Conservation (phyloP, 2,888 invertebrate genomes). For the Mythimna ferrago region DNA sequence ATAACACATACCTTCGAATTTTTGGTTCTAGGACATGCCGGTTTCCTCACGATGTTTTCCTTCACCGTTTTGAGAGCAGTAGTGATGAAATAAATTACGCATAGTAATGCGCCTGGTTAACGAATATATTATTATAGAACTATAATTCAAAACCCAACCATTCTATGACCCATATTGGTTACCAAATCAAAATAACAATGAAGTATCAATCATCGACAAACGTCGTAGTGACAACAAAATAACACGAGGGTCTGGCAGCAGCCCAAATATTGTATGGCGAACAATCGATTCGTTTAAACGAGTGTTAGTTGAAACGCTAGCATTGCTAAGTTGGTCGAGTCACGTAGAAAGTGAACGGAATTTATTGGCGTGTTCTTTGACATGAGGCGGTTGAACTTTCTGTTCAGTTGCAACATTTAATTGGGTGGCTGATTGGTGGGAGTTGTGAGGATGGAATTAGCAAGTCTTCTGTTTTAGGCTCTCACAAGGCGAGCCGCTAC, state of each 20-base stretch:
- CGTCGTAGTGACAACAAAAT: conserved; percentile 58
- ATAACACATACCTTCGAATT: too few relatives aligned
- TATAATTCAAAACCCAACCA: conserved; percentile 35
- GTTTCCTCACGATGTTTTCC: too few relatives aligned
- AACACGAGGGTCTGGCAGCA: conserved; percentile 55
- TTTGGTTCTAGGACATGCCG: too few relatives aligned
- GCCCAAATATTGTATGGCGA: conserved; percentile 61
- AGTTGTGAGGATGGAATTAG: neutral
- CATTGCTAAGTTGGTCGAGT: conserved; percentile 36
- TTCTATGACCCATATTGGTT: conserved; percentile 56
- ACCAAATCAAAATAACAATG: conserved; percentile 62
- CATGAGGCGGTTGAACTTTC: conserved; percentile 52
- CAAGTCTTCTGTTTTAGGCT: neutral
- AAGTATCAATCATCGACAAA: conserved; percentile 56
- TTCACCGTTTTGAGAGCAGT: too few relatives aligned
- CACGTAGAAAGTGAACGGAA: conserved; percentile 64
- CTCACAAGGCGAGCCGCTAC: neutral
- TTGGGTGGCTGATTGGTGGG: conserved; percentile 15
- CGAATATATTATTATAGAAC: neutral
- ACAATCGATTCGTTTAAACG: conserved; percentile 59
- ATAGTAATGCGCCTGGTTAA: too few relatives aligned
- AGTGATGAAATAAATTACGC: too few relatives aligned
- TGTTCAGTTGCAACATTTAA: conserved; percentile 31
- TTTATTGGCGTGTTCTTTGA: conserved; percentile 50
- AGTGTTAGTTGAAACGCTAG: conserved; percentile 51